Evolutionary conservation across 2,888 invertebrate genomes (phyloP), one percentile per base, ranked within the genome.

Genomic region (Oscheius sp.): DNA sequence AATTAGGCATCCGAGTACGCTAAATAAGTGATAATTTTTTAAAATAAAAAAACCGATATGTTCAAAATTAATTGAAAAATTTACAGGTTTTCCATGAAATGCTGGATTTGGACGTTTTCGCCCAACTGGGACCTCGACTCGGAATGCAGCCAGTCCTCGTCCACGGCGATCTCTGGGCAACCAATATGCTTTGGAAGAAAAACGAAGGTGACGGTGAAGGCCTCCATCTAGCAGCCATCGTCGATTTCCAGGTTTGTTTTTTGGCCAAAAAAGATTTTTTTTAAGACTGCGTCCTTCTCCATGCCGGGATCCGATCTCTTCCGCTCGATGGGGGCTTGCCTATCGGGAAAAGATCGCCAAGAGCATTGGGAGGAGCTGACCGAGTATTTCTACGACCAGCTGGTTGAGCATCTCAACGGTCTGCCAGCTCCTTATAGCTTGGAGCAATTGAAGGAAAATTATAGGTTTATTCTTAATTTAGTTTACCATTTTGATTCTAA

Each of bases 161-260:
- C 25, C 76, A 77, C 42, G 76, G 76, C 17, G 76, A 77, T 20
- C 53, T 71, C 52, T 77, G 76, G 76, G 53, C 76, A 3, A 72
- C 71, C 3, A 77, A 77, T 48, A 39, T 77, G 3, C 58, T 77
- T 39, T 74, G 71, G 73, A 65, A 69, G 34, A 68, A 58, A 17
- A 42, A 29, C 8, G 61, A 61, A n/a, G 68, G 58, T 12, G 34
- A 25, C 8, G n/a, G n/a, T n/a, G 50, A 53, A 10, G 4, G 3
- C 2, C 27, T 61, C 17, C 6, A 33, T n/a, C 27, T 61, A 12
- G 50, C 37, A 23, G 68, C 68, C 20, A 5, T 68, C 3, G 61
- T 68, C 5, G 68, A 68, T 31, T 68, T 34, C 33, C 68, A 68
- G 58, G 68, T 68, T 3, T 27, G 29, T 1, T 17, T 8, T 23